Evolutionary conservation across 2,797 vertebrate species (phyloP).

Genomic region (Astyanax mexicanus): DNA sequence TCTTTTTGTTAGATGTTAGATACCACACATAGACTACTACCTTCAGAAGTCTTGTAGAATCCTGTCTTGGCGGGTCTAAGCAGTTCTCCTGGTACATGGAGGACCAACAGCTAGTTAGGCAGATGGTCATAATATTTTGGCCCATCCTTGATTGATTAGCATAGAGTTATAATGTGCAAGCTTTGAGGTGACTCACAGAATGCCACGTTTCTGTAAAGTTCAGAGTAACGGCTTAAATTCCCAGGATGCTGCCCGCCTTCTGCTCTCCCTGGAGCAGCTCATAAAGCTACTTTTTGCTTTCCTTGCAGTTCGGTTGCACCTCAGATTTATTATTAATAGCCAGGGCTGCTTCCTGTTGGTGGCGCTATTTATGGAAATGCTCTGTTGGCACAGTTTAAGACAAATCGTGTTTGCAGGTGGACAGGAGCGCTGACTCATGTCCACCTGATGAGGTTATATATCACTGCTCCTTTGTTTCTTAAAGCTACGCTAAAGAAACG

Average conservation of each 20-base stretch:
- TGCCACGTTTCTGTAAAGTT: background rate
- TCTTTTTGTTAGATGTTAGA: no score
- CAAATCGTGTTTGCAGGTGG: constrained; percentile 33
- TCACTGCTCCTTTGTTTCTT: background rate
- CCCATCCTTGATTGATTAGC: no score
- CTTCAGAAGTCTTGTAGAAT: no score
- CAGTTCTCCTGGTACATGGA: no score
- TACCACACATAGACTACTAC: no score
- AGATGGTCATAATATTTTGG: no score
- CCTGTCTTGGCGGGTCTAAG: no score
- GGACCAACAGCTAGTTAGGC: no score
- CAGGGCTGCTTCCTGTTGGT: background rate
- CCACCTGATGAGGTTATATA: background rate
- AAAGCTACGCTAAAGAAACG: background rate
- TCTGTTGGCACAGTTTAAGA: background rate
- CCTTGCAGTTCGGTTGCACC: background rate
- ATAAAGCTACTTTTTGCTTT: background rate
- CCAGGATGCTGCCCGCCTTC: background rate
- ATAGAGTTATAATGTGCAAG: no score
- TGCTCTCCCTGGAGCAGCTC: background rate
- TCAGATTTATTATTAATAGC: background rate
- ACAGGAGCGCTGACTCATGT: constrained; percentile 12
- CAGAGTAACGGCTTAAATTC: background rate
- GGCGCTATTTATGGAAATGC: background rate
- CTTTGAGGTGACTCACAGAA: background rate